These are phyloP conservation scores for Anarsia innoxiella DNA, from an alignment of 2,888 invertebrate species.

Conservation along the genomic window DNA sequence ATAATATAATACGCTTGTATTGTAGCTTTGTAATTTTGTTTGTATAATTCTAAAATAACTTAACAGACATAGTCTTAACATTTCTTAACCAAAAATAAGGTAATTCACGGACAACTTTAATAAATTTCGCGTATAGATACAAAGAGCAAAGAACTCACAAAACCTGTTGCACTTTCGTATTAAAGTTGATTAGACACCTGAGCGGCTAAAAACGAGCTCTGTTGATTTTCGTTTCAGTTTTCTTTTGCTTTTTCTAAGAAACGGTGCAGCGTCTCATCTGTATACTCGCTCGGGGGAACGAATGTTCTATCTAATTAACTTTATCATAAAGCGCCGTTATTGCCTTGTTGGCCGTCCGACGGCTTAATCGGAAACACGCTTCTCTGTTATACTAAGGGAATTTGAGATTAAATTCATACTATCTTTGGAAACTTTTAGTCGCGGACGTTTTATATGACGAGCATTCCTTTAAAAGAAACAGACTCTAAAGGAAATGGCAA, in stretches of 20 bases:
- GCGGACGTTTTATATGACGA: too few species aligned
- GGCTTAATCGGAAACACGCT: conserved; percentile 52
- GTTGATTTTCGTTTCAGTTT: conserved; percentile 41
- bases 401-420: background rate
- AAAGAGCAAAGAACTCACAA: too few species aligned
- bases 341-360: conserved; percentile 51
- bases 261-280: conserved; percentile 38
- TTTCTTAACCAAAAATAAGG: too few species aligned
- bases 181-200: conserved; percentile 16
- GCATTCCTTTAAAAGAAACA: too few species aligned
- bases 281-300: conserved; percentile 60
- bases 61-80: too few species aligned
- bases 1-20: too few species aligned
- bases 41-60: too few species aligned
- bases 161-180: conserved; percentile 11
- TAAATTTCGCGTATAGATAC: too few species aligned
- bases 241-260: conserved; percentile 33
- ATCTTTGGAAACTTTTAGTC: too few species aligned
- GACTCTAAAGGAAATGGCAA: too few species aligned
- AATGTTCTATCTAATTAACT: conserved; percentile 71
- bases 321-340: conserved; percentile 67
- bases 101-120: too few species aligned
- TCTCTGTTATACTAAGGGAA: conserved; percentile 12
- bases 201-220: conserved; percentile 14
- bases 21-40: too few species aligned